phyloP scores from a whole-genome alignment of 2,888 invertebrate species.

The Trilocha varians region DNA sequence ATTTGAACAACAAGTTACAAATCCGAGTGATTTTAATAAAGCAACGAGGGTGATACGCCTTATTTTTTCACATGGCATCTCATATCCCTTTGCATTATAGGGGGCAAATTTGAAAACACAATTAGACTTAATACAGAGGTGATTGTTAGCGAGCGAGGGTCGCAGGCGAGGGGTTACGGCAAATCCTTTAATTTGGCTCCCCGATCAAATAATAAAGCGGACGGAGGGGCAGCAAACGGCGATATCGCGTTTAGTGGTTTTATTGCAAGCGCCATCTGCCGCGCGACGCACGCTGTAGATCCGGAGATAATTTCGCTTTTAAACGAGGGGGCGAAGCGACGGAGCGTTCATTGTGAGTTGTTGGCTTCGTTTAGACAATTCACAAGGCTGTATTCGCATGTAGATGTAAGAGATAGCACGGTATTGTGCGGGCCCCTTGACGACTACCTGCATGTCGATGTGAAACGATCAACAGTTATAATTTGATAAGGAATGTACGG shows the following conservation, averaged over 20 bases:
- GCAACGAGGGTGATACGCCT: constrained; percentile 50
- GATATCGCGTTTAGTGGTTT: constrained; percentile 73
- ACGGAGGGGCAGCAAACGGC: constrained; percentile 56
- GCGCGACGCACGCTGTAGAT: constrained; percentile 53
- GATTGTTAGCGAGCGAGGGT: constrained; percentile 69
- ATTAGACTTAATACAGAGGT: constrained; percentile 74
- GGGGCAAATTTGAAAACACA: constrained; percentile 72
- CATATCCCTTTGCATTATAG: constrained; percentile 54
- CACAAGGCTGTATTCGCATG: constrained; percentile 43
- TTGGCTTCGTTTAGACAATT: constrained; percentile 63
- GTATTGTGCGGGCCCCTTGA: constrained; percentile 48
- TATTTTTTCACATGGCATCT: constrained; percentile 60
- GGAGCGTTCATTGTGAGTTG: constrained; percentile 54
- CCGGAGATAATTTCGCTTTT: constrained; percentile 69
- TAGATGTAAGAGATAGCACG: constrained; percentile 54
- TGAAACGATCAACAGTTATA: constrained; percentile 44
- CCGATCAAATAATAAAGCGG: constrained; percentile 72
- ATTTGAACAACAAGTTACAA: constrained; percentile 33
- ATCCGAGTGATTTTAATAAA: constrained; percentile 53
- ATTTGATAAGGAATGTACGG: constrained; percentile 44
- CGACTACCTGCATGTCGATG: constrained; percentile 40
- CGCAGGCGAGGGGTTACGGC: constrained; percentile 60
- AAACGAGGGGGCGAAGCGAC: constrained; percentile 42
- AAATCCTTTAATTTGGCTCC: constrained; percentile 74
- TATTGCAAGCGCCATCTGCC: constrained; percentile 73